Evolutionary conservation across 2,113 vertebrate species (phyloP).

Genomic region (Rhinogobius similis): DNA sequence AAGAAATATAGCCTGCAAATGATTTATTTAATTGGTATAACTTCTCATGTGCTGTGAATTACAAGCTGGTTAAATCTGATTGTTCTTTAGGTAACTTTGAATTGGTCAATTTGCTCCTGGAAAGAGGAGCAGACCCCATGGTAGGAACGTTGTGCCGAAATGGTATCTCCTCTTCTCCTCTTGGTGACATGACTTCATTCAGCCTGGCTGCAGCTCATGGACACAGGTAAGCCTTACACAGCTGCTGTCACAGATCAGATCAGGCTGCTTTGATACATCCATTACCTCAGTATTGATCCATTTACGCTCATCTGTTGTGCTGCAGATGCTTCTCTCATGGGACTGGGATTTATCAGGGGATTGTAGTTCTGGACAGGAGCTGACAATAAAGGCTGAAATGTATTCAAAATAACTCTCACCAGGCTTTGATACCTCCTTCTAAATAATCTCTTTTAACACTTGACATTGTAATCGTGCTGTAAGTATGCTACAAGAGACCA

Average conservation of each 20-base stretch:
- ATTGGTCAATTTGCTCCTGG: conserved; percentile 79
- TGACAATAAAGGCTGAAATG: conserved; percentile 23
- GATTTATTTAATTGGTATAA: neutral
- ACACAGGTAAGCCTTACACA: conserved; percentile 73
- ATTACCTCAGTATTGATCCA: conserved; percentile 56
- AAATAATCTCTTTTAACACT: conserved; percentile 56
- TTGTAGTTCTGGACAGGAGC: conserved; percentile 16
- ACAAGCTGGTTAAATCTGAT: neutral
- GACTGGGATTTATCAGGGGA: conserved; percentile 16
- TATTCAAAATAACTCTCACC: conserved; percentile 20
- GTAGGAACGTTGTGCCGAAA: conserved; percentile 78
- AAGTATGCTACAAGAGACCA: neutral
- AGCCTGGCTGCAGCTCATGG: conserved; percentile 82
- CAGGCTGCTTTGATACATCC: conserved; percentile 34
- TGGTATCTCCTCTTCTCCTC: conserved; percentile 74
- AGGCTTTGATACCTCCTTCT: neutral
- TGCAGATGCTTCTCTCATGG: conserved; percentile 35
- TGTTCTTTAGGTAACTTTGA: conserved; percentile 77
- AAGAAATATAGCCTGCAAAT: conserved; percentile 1
- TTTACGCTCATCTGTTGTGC: conserved; percentile 33
- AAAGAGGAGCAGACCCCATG: conserved; percentile 80
- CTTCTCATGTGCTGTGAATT: neutral
- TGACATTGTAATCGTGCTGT: neutral
- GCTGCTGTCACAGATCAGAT: conserved; percentile 7
- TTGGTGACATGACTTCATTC: conserved; percentile 82